These are phyloP conservation scores for Mus pahari DNA, from an alignment of 2,113 vertebrate species.

Conservation along the genomic window DNA sequence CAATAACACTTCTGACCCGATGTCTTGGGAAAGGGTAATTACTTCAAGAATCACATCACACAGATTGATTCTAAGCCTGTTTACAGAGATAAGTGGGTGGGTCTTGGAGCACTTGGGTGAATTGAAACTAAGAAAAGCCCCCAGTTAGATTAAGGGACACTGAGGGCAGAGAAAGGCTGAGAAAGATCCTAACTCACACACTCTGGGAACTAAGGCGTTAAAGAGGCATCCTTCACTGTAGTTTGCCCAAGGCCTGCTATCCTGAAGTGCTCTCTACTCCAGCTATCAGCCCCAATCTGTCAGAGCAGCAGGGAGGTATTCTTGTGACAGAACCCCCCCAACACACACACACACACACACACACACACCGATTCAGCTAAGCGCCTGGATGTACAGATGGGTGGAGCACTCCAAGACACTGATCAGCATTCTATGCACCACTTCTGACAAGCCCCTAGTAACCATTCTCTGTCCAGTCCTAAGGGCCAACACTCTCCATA, in stretches of 20 bases:
- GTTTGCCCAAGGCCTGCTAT: conserved; percentile 79
- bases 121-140: conserved; percentile 20
- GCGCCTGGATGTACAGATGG: not conserved
- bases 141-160: not conserved
- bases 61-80: not conserved
- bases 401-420: not conserved
- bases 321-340: conserved; percentile 52
- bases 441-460: not conserved
- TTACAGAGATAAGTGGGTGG: not conserved
- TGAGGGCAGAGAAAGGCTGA: not conserved
- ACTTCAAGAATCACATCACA: not conserved
- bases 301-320: conserved; percentile 62
- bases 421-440: conserved; percentile 1
- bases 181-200: not conserved
- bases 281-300: conserved; percentile 82
- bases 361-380: conserved; percentile 40
- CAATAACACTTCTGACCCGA: not conserved
- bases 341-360: rapidly evolving
- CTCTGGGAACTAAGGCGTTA: conserved; percentile 76
- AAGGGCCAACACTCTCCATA: not conserved
- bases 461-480: not conserved
- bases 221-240: conserved; percentile 43
- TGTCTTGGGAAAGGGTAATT: conserved; percentile 15
- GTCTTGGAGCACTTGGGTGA: not conserved
- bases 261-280: conserved; percentile 49